Base-by-base conservation (phyloP, 2,797 vertebrate species). In the Carduelis carduelis region DNA sequence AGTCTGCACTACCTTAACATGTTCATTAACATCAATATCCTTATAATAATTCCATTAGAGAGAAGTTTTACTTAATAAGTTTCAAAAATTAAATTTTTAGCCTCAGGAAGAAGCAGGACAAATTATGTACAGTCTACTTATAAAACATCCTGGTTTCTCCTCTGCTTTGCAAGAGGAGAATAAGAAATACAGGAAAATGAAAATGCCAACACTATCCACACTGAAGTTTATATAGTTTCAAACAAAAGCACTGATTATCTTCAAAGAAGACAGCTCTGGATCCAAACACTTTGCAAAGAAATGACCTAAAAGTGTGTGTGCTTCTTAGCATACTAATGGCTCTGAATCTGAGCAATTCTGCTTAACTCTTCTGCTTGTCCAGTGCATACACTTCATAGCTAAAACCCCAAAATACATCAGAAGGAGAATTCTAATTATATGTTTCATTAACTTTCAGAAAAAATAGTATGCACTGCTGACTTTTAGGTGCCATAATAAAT, bases 281-380 rank as follows among this genome's bases (percentile, higher is more conserved):
- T 41, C n/a, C 47, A 90, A 90, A 49, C 68, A 83, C 64, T 96
- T 86, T 84, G 83, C 56, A 96, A 94, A 84, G 83, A 94, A 96
- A 92, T 90, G 34, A 96, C 90, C 93, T 89, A 74, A 80, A 96
- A 97, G 49, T 43, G 23, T 34, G 34, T 11, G 26, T 70, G 35
- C 41, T 94, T 90, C 91, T 95, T 77, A 91, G 80, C 83, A 97
- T 84, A 49, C 43, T 93, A 92, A 97, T 96, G 95, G 70, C 79
- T 96, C 83, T 53, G 60, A 16, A 78, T 69, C 27, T 46, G 35
- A 89, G 50, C 75, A 78, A 47, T 77, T 77, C 78, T 55, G 46
- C 87, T 61, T 41, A 83, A 72, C 79, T 87, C 37, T 74, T 86
- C 95, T 96, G 53, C 87, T 87, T 88, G 49, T 70, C 75, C 75